Percentiles rank a stretch among this genome's conserved stretches.
phyloP scores from a whole-genome alignment of 2,888 invertebrate species.

The Subacronicta megacephala region DNA sequence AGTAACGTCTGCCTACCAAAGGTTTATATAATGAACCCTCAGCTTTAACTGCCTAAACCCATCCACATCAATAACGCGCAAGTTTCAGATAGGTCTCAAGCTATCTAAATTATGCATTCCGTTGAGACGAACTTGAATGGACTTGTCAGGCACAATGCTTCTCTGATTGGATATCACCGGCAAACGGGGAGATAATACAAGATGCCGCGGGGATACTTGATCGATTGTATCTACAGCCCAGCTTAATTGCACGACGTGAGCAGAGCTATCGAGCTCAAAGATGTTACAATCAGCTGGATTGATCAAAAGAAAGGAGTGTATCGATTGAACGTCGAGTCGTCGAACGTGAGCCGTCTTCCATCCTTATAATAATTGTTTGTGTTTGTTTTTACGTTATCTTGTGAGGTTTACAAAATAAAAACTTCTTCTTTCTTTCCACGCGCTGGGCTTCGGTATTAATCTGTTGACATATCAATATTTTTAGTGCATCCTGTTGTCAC shows the following conservation, averaged over 20 bases:
- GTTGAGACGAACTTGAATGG: slow-evolving; percentile 42
- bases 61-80: slow-evolving; percentile 28
- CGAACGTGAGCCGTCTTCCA: too few relatives aligned
- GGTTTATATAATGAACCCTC: too few relatives aligned
- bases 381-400: too few relatives aligned
- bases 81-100: slow-evolving; percentile 17
- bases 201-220: slow-evolving; percentile 25
- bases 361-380: too few relatives aligned
- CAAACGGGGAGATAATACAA: slow-evolving; percentile 23
- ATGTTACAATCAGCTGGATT: neutral
- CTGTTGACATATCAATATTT: too few relatives aligned
- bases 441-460: too few relatives aligned
- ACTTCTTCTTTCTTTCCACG: too few relatives aligned
- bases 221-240: slow-evolving; percentile 21
- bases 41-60: slow-evolving; percentile 20
- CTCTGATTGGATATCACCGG: slow-evolving; percentile 44
- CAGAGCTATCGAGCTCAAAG: slow-evolving; percentile 1
- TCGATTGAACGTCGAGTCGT: too few relatives aligned
- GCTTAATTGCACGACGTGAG: neutral
- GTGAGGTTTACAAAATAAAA: too few relatives aligned
- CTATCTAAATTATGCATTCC: slow-evolving; percentile 51
- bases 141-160: slow-evolving; percentile 52
- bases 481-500: too few relatives aligned
- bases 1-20: too few relatives aligned
- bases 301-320: too few relatives aligned